Conservation (phyloP, 2,888 invertebrate species). For the Philaethria dido region DNA sequence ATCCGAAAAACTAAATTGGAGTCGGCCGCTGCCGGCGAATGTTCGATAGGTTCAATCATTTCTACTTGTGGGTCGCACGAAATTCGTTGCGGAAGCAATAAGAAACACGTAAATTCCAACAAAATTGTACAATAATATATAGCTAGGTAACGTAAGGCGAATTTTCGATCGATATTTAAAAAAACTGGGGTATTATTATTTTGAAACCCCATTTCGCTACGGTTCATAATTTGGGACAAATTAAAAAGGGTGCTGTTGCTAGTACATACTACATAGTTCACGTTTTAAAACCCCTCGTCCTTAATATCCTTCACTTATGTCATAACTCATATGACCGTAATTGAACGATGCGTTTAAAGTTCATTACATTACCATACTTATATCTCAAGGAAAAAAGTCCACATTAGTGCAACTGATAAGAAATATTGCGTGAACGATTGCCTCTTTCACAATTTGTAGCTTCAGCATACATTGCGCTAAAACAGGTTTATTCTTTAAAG, state of each 20-base stretch:
- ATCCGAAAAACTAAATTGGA: conserved; percentile 84
- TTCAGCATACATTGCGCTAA: conserved; percentile 77
- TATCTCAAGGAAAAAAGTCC: conserved; percentile 60
- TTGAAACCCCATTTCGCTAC: conserved; percentile 72
- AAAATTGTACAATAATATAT: conserved; percentile 72
- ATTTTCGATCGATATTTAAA: conserved; percentile 56
- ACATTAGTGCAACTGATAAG: conserved; percentile 64
- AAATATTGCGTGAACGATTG: conserved; percentile 75
- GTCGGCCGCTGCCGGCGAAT: conserved; percentile 80
- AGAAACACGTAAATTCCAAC: conserved; percentile 79
- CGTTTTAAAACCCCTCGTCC: conserved; percentile 79
- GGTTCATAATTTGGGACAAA: conserved; percentile 77
- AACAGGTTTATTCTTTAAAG: conserved; percentile 79
- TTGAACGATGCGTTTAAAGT: conserved; percentile 67
- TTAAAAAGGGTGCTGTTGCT: conserved; percentile 77
- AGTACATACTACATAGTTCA: conserved; percentile 80
- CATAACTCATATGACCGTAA: conserved; percentile 83
- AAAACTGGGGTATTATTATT: conserved; percentile 55
- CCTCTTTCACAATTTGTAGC: conserved; percentile 83
- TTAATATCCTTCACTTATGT: conserved; percentile 83
- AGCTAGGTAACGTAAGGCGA: conserved; percentile 55
- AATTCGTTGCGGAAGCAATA: conserved; percentile 84
- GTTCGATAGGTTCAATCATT: conserved; percentile 81
- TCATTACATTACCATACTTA: conserved; percentile 69
- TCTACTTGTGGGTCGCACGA: conserved; percentile 81